These are phyloP conservation scores for Zeuzera pyrina DNA, from an alignment of 2,888 invertebrate genomes.

Conservation along the genomic window DNA sequence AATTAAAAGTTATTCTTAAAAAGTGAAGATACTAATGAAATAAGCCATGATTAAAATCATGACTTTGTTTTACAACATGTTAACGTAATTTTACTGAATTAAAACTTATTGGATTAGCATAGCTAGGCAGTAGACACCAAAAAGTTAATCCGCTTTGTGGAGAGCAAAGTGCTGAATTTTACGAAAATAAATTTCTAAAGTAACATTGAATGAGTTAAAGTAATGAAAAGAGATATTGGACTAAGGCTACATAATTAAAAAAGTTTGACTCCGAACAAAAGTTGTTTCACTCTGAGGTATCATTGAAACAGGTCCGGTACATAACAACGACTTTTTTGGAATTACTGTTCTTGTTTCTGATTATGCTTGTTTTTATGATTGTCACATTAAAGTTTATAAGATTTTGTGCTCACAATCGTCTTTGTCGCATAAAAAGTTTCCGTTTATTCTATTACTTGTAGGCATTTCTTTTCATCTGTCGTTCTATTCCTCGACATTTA, in stretches of 20 bases:
- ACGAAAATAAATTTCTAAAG: too few species aligned
- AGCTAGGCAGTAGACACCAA: too few species aligned
- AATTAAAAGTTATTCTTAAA: too few species aligned
- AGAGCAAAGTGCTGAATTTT: too few species aligned
- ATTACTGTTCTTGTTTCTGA: conserved; percentile 20
- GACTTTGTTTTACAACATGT: too few species aligned
- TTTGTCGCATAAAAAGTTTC: conserved; percentile 11
- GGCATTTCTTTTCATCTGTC: conserved; percentile 6
- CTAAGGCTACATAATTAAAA: conserved; percentile 31
- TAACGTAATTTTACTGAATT: too few species aligned
- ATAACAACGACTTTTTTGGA: conserved; percentile 16
- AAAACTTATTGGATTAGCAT: too few species aligned
- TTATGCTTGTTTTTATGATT: conserved; percentile 16
- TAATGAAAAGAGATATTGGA: conserved; percentile 18
- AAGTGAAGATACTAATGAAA: too few species aligned
- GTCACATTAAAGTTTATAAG: conserved; percentile 1
- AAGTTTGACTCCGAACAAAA: conserved; percentile 22
- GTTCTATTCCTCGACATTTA: too few species aligned
- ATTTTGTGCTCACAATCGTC: neutral
- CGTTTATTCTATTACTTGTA: conserved; percentile 8
- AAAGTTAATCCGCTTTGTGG: too few species aligned
- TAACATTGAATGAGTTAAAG: conserved; percentile 12
- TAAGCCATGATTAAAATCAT: too few species aligned
- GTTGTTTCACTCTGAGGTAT: conserved; percentile 17
- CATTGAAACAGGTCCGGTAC: conserved; percentile 15